phyloP scores from a whole-genome alignment of 2,797 vertebrate genomes.

The Macropodus opercularis region DNA sequence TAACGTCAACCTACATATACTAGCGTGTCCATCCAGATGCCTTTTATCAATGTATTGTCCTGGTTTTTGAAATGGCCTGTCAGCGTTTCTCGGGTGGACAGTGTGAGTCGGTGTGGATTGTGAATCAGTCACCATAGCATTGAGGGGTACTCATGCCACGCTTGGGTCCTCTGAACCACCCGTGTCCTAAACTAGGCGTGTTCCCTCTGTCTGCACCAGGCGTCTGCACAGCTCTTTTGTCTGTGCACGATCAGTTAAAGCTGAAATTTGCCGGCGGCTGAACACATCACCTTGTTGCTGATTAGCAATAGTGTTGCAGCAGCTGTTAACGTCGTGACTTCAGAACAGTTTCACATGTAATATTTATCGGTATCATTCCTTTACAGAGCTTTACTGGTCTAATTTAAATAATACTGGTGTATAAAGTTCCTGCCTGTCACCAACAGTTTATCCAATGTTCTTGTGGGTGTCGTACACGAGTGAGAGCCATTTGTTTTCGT shows the following conservation, averaged over 20 bases:
- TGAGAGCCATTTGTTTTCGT: conserved; percentile 50
- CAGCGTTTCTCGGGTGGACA: background rate
- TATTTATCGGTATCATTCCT: background rate
- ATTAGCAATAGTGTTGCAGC: background rate
- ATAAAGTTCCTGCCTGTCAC: conserved; percentile 31
- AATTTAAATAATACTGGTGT: conserved; percentile 19
- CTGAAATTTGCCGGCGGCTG: background rate
- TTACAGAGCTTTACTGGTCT: background rate
- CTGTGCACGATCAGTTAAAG: conserved; percentile 19
- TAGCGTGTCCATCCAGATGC: background rate
- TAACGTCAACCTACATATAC: background rate
- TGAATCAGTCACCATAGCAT: conserved; percentile 2
- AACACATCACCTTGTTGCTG: background rate
- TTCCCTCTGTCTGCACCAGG: conserved; percentile 29
- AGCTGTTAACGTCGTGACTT: background rate
- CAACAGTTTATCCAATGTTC: conserved; percentile 56
- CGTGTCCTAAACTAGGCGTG: conserved; percentile 56
- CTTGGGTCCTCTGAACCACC: conserved; percentile 48
- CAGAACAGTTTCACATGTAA: background rate
- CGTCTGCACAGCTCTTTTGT: conserved; percentile 26
- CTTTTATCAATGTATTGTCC: background rate
- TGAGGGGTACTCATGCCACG: conserved; percentile 17
- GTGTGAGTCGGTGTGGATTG: background rate
- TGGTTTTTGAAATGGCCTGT: background rate
- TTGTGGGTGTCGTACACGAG: conserved; percentile 43